phyloP scores from a whole-genome alignment of 2,888 invertebrate genomes.

The Tetropium fuscum region DNA sequence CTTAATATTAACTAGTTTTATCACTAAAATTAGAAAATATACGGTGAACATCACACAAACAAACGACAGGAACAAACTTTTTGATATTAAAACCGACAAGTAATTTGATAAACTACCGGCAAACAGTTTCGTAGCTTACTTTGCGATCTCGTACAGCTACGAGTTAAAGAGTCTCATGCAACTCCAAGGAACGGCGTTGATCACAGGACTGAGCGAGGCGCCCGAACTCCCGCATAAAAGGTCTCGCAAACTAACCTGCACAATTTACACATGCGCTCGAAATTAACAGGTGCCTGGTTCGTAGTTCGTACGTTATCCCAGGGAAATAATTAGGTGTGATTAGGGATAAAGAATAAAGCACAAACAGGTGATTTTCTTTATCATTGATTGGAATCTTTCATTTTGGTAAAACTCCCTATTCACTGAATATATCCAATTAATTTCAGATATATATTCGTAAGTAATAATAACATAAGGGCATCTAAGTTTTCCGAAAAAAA shows the following conservation, averaged over 20 bases:
- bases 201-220: conserved; percentile 34
- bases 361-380: conserved; percentile 7
- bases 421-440: no score
- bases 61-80: neutral
- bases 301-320: conserved; percentile 25
- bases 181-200: conserved; percentile 34
- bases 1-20: neutral
- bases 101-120: neutral
- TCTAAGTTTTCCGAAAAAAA: no score
- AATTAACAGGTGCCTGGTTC: conserved; percentile 52
- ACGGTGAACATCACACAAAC: neutral
- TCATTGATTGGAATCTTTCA: conserved; percentile 21
- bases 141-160: conserved; percentile 17
- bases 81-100: neutral
- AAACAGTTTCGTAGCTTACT: conserved; percentile 9
- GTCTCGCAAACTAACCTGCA: conserved; percentile 48
- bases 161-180: conserved; percentile 10
- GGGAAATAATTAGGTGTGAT: conserved; percentile 25
- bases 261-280: conserved; percentile 53
- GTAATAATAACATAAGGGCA: no score
- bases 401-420: conserved; percentile 28
- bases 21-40: neutral
- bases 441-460: no score
- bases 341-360: conserved; percentile 13
- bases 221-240: conserved; percentile 43